Base-by-base conservation (phyloP, 1,140 invertebrate species). In the Rhopalosiphum maidis region DNA sequence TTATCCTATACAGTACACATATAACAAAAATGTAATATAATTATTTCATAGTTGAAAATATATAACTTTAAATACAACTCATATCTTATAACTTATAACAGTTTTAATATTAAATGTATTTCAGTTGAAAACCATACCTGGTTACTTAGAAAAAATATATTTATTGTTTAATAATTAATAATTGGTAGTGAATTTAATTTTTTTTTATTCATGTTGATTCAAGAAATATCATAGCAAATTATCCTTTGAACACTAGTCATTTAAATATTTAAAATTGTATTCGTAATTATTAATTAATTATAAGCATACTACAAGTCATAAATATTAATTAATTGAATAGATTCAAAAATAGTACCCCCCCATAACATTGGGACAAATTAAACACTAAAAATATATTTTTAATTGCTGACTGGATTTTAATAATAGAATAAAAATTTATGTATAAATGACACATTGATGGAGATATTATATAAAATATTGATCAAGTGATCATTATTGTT, bases 191-290 rank as follows among this genome's bases (percentile, higher is more conserved):
- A 41, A 86, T 89, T 88, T 1, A 54, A 54, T 8, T 3, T 25
- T 48, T 88, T 54, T 89, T 37, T 35, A 89, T 37, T 22, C 0
- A 48, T 37, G n/a, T 54, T 54, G 3, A 23, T 89, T 54, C 25
- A 43, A 35, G 4, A 87, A 22, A 86, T 1, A 43, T 37, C 30
- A n/a, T 51, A 89, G 22, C 35, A 55, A 55, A 37, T 51, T 2
- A 88, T 88, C 48, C 48, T 89, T 89, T 89, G 88, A 89, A 89
- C 88, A 89, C 35, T 55, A 15, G 35, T 89, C 88, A 37, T 55
- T 89, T 55, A 35, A 54, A 55, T 37, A 55, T 89, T 21, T 89
- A 89, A 89, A 1, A 55, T 25, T 9, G 2, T 35, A 11, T 41
- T 46, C 6, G 21, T 35, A 87, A 87, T 55, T 15, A 89, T 2